Conservation (phyloP, 64 coral and sea anemone genomes). For the Montipora cactus region DNA sequence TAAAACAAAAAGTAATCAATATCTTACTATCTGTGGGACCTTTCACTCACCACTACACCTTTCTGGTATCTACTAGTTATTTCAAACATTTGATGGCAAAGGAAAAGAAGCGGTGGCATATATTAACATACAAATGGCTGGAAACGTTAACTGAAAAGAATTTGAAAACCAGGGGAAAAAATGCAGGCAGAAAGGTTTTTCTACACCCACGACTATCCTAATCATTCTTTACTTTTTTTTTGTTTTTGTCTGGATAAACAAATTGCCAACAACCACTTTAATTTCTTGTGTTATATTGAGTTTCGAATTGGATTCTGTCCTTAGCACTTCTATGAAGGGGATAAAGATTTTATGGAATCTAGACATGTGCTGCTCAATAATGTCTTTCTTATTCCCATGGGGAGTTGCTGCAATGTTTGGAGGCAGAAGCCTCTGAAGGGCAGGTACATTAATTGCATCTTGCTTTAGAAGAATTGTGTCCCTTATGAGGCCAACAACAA, state of each 20-base stretch:
- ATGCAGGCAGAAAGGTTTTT: not conserved
- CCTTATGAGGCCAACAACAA: not conserved
- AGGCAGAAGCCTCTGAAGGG: not conserved
- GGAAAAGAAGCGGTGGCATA: not conserved
- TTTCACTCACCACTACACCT: no score
- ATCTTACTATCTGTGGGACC: no score
- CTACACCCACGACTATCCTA: not conserved
- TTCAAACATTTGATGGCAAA: no score
- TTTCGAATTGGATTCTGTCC: not conserved
- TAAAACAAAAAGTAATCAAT: no score
- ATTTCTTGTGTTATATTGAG: not conserved
- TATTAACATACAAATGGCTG: slow-evolving; percentile 4
- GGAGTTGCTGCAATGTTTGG: not conserved
- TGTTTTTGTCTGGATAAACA: not conserved
- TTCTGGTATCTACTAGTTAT: no score
- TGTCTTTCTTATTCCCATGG: not conserved
- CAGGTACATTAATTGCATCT: not conserved
- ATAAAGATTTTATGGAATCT: not conserved
- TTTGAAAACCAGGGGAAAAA: not conserved
- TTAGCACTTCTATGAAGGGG: not conserved
- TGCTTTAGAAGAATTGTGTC: not conserved
- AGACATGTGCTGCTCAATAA: not conserved
- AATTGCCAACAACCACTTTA: not conserved
- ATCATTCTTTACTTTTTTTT: not conserved
- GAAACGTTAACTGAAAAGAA: not conserved